These are phyloP conservation scores for Phyllotis vaccarum DNA, from an alignment of 2,797 vertebrate genomes.

Conservation along the genomic window DNA sequence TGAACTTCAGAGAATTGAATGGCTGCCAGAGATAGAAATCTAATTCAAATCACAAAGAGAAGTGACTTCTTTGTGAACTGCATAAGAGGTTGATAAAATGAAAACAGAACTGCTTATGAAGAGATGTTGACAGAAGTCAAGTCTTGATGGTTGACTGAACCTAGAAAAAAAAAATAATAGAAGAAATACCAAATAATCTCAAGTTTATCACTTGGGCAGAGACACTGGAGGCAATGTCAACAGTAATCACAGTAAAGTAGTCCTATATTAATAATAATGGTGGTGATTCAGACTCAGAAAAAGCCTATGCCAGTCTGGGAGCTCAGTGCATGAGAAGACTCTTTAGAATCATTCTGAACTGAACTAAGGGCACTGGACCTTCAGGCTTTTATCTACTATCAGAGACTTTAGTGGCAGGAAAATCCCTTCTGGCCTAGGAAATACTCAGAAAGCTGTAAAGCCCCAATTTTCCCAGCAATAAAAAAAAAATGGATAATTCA, in stretches of 20 bases:
- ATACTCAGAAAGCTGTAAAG: not conserved
- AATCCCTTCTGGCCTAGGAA: not conserved
- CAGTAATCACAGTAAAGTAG: not conserved
- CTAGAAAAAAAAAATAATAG: not conserved
- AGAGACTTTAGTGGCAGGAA: not conserved
- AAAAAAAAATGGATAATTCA: not conserved
- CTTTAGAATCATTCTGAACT: not conserved
- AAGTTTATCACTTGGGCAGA: not conserved
- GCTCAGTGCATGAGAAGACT: not conserved
- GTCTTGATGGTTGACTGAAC: not conserved
- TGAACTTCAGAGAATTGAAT: not conserved
- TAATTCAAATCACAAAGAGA: slow-evolving; percentile 30
- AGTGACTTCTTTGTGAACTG: not conserved
- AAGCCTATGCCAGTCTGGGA: not conserved
- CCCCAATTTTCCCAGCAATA: not conserved
- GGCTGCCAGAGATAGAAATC: slow-evolving; percentile 12
- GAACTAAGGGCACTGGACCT: not conserved
- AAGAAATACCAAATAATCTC: not conserved
- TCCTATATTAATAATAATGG: not conserved
- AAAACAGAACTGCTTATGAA: not conserved
- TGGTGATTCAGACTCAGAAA: not conserved
- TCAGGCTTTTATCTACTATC: not conserved
- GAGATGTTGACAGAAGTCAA: not conserved
- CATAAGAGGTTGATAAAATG: not conserved
- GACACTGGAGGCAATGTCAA: not conserved